Evolutionary conservation across 2,888 invertebrate species (phyloP).

Genomic region (Apocheima hispidaria): DNA sequence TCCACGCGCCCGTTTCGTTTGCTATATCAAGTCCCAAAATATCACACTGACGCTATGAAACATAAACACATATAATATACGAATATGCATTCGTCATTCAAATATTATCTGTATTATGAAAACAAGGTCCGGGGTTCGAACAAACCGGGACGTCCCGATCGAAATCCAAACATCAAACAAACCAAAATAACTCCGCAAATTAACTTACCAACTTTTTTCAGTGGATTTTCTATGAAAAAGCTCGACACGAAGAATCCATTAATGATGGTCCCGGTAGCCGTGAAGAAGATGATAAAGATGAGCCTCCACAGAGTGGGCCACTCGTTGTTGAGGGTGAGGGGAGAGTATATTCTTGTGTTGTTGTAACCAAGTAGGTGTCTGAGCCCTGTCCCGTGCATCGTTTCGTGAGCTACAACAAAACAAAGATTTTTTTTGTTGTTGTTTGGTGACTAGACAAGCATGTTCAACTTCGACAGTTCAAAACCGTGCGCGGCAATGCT

Average conservation of each 20-base stretch:
- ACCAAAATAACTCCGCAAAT: background rate
- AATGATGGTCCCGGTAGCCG: conserved; percentile 51
- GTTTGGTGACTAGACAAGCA: no score
- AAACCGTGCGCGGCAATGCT: no score
- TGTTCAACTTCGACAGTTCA: no score
- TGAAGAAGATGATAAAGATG: conserved; percentile 68
- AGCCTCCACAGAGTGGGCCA: conserved; percentile 90
- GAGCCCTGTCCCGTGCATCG: background rate
- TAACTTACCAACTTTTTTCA: conserved; percentile 57
- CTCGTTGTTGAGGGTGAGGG: conserved; percentile 88
- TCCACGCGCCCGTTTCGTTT: no score
- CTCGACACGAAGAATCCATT: conserved; percentile 65
- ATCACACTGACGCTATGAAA: no score
- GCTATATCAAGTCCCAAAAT: no score
- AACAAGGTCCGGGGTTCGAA: no score
- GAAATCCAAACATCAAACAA: background rate
- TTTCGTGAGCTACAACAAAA: background rate
- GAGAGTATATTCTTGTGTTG: conserved; percentile 70
- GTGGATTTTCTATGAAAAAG: conserved; percentile 56
- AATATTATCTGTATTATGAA: no score
- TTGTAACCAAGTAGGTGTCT: conserved; percentile 29
- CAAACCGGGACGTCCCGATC: no score
- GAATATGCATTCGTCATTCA: no score
- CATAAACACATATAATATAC: no score
- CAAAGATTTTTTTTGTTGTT: no score